These are phyloP conservation scores for Actinernus sp. DNA, from an alignment of 92 coral and sea anemone genomes.

Conservation along the genomic window DNA sequence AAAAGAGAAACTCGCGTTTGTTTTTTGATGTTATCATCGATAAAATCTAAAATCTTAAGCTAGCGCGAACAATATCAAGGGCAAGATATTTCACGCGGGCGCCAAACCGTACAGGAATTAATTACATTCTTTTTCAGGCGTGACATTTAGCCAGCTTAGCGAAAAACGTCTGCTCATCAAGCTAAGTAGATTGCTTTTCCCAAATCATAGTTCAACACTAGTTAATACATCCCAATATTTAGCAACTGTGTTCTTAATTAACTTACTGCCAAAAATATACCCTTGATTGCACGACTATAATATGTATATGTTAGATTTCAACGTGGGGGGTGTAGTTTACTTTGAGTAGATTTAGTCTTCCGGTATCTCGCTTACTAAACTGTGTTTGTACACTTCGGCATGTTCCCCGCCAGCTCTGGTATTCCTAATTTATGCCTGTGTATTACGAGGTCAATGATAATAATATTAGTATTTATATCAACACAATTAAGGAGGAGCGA, in stretches of 20 bases:
- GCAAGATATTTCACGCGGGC: too few species aligned
- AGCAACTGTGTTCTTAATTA: not conserved
- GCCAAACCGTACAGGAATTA: too few species aligned
- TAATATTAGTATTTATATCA: not conserved
- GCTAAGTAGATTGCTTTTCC: not conserved
- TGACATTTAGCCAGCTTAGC: too few species aligned
- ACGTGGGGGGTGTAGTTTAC: not conserved
- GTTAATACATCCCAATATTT: not conserved
- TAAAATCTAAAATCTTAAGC: too few species aligned
- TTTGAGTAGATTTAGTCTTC: not conserved
- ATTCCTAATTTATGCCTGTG: slow-evolving; percentile 2
- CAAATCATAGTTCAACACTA: not conserved
- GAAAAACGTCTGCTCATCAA: not conserved
- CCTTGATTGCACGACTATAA: too few species aligned
- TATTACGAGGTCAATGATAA: not conserved
- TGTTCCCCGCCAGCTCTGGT: not conserved
- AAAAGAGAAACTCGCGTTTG: too few species aligned
- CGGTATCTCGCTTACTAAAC: not conserved
- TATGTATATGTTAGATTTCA: not conserved
- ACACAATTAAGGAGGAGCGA: not conserved
- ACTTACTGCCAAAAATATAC: not conserved
- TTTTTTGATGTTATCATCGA: too few species aligned
- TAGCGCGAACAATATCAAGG: too few species aligned
- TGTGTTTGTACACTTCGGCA: not conserved
- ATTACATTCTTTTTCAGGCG: too few species aligned